Evolutionary conservation across 2,113 vertebrate genomes (phyloP).

Genomic region (Sphyrna mokarran): DNA sequence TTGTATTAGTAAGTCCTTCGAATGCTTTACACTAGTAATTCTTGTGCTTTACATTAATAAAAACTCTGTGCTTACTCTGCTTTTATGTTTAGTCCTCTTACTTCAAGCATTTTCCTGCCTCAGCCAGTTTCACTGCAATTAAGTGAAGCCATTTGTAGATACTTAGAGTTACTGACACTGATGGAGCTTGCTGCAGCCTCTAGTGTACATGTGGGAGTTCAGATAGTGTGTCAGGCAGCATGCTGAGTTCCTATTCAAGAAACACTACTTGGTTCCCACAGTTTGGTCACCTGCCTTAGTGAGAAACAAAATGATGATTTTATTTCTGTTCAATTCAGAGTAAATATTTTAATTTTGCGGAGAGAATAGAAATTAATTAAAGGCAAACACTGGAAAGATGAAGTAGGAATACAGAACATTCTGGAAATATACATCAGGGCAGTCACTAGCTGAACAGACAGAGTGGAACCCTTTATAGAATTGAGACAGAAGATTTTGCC

Average conservation of each 20-base stretch:
- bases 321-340: neutral
- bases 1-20: neutral
- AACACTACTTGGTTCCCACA: neutral
- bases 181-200: neutral
- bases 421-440: neutral
- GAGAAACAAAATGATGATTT: neutral
- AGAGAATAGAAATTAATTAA: neutral
- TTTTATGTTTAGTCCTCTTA: no score
- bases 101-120: no score
- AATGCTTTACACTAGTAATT: neutral
- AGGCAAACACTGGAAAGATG: neutral
- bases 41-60: no score
- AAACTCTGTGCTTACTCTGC: no score
- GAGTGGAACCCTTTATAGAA: neutral
- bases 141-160: neutral
- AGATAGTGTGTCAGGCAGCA: neutral
- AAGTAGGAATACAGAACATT: neutral
- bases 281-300: no score
- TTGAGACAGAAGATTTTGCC: neutral
- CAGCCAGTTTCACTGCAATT: no score
- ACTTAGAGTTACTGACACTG: neutral
- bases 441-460: neutral
- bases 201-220: neutral
- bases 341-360: neutral
- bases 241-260: neutral